Base-by-base conservation (phyloP, 2,113 vertebrate species). In the Podarcis cretensis region DNA sequence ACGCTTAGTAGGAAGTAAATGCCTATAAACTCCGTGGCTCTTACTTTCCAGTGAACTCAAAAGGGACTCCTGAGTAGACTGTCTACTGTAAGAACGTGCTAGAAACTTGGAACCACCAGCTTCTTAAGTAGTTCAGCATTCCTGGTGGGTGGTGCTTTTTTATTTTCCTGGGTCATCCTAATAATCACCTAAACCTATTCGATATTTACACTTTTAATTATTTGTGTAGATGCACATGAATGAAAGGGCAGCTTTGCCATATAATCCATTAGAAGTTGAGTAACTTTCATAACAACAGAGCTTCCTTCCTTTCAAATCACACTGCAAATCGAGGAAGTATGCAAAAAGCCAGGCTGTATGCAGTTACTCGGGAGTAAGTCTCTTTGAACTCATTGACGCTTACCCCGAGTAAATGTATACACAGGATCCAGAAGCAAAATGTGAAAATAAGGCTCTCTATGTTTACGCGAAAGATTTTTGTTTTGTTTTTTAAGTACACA, bases 141-240 rank as follows among this genome's bases (percentile, higher is more conserved):
- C 35, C 3, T 73, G 89, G 30, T 8, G 9, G 48, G 48, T 48
- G 48, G 48, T 10, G 9, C 1, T 48, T 10, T 12, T 48, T 48
- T 48, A 9, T 48, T 57, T 69, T 48, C 84, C 81, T 92, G 86
- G 80, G 81, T 87, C 87, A 91, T n/a, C 20, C 13, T 57, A 68
- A 79, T 40, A 59, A 78, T 57, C 80, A 57, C 30, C 30, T 27
- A 57, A 5, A 40, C 13, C 54, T 37, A 8, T 8, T 23, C 4
- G 71, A 86, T 48, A 1, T 32, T 18, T 87, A 5, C 12, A 35
- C 66, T 40, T 37, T 25, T 27, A 48, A 37, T 86, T 25, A 40
- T 32, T 66, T 1, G 37, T 75, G 37, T 73, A 40, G 59, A 66
- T 10, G 37, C 21, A 13, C 3, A 1, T 40, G 69, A n/a, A 76